Evolutionary conservation across 2,797 vertebrate species (phyloP), one percentile per base, ranked within the genome.

Genomic region (Arctocebus calabarensis): DNA sequence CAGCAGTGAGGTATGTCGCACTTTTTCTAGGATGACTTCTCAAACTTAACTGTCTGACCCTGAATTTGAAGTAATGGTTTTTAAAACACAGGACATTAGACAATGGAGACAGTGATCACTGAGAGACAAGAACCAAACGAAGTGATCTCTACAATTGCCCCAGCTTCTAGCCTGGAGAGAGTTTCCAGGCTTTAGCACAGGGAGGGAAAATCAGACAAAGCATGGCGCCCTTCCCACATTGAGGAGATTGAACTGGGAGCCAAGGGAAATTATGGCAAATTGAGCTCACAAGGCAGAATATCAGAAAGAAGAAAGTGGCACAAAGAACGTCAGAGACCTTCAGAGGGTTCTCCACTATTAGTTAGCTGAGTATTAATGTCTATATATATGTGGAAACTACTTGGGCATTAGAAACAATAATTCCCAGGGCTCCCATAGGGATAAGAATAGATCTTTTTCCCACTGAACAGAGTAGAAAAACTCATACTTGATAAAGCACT

Each of bases 51-150:
- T 52, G 48, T 52, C 48, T 52, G 48, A 52, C 48, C 14, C 48
- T 52, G 48, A 81, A 82, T 27, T 74, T 16, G 14, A 92, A 92
- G 84, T 27, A 94, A 81, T 84, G 20, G 7, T 52, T 93, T 96
- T 88, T 78, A 93, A 93, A 81, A 71, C 12, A 32, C 2, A 94
- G 59, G 17, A 62, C 25, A 79, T 75, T 19, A 75, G 79, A 75
- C 3, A 71, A 81, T 84, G 25, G 90, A 90, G 64, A 59, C 37
- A 95, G 74, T 34, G 68, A 92, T 84, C 29, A 78, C 2, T 29
- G 32, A 85, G 12, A 90, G 86, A 91, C 10, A 90, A 94, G 25
- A 79, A 95, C 22, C n/a, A 87, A 88, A 94, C 77, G 74, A 83
- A 82, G 22, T 64, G 25, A 74, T 74, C 66, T 5, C 45, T 82